phyloP scores from a whole-genome alignment of 2,797 vertebrate genomes.

The Rhinophrynus dorsalis region DNA sequence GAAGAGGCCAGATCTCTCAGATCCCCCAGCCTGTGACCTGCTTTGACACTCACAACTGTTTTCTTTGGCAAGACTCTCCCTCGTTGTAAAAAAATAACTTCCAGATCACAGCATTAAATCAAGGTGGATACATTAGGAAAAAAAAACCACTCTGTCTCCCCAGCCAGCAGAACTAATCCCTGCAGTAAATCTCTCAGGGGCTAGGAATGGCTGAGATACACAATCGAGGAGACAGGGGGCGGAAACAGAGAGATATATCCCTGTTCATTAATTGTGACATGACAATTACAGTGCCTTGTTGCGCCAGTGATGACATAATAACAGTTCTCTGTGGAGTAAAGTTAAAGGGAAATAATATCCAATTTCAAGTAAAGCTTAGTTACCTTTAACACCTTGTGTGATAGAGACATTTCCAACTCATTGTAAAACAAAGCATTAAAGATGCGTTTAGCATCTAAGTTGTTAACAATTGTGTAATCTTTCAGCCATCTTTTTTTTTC shows the following conservation, averaged over 20 bases:
- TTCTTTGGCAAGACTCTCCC: slow-evolving; percentile 30
- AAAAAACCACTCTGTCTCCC: slow-evolving; percentile 4
- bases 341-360: neutral
- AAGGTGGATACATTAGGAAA: slow-evolving; percentile 44
- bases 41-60: slow-evolving; percentile 40
- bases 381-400: too few relatives aligned
- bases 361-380: too few relatives aligned
- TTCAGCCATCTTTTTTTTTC: too few relatives aligned
- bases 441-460: too few relatives aligned
- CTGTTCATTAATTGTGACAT: slow-evolving; percentile 7
- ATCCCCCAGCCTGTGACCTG: slow-evolving; percentile 33
- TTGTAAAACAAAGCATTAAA: too few relatives aligned
- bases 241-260: slow-evolving; percentile 11
- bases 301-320: neutral
- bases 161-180: slow-evolving; percentile 25
- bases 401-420: too few relatives aligned
- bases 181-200: slow-evolving; percentile 38
- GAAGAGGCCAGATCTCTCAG: slow-evolving; percentile 2
- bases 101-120: slow-evolving; percentile 43
- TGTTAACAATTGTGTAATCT: too few relatives aligned
- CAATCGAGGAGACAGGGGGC: slow-evolving; percentile 10
- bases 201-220: neutral
- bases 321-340: neutral
- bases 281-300: slow-evolving; percentile 16
- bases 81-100: slow-evolving; percentile 38